phyloP scores from a whole-genome alignment of 2,113 vertebrate genomes.

The Rhodinocichla rosea region DNA sequence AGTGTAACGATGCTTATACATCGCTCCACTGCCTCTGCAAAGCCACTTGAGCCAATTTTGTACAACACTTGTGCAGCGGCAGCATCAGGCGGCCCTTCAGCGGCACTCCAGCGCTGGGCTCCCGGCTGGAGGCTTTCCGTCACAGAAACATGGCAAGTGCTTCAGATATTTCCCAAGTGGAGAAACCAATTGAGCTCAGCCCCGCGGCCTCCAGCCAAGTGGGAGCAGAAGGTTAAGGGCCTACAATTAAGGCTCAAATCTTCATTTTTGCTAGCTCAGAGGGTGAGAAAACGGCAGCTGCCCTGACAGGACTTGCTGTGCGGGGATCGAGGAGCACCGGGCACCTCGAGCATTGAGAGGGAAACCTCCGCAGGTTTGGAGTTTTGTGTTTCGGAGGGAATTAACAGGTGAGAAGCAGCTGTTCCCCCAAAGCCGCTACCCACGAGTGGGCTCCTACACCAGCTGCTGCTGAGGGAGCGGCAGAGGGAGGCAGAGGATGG shows the following conservation, averaged over 20 bases:
- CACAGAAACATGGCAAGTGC: background rate
- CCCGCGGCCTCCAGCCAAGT: background rate
- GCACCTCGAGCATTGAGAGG: fast-evolving
- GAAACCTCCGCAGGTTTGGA: background rate
- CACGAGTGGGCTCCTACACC: fast-evolving
- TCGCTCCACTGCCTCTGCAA: background rate
- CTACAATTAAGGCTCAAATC: background rate
- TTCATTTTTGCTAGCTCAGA: background rate
- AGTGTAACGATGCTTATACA: background rate
- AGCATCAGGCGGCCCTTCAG: background rate
- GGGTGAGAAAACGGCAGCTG: background rate
- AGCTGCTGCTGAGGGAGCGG: fast-evolving
- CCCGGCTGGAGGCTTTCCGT: background rate
- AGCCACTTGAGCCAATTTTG: background rate
- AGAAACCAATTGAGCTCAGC: background rate
- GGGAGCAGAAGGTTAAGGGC: slow-evolving; percentile 8
- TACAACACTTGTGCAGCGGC: background rate
- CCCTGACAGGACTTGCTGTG: background rate
- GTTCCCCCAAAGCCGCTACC: background rate
- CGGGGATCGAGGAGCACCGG: fast-evolving
- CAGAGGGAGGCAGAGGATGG: fast-evolving
- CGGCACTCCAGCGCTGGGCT: background rate
- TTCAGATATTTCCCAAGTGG: background rate
- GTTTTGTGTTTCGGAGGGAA: background rate
- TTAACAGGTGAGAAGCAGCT: background rate